phyloP scores from a whole-genome alignment of 2,797 vertebrate species.

The Anguilla pacifica region DNA sequence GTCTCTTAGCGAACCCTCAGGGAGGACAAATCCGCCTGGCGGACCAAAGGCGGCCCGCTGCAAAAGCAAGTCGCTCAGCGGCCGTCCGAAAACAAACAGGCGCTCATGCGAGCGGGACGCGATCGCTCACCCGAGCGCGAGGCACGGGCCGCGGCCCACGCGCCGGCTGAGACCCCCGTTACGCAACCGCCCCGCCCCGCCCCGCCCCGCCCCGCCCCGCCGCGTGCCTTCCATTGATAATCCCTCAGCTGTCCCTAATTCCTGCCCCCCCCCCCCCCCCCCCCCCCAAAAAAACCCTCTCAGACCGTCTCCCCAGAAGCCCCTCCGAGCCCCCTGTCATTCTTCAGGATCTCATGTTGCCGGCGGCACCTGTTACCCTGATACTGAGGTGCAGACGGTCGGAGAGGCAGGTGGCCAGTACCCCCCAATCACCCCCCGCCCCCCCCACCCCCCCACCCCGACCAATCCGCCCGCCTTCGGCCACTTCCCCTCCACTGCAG shows the following conservation, averaged over 20 bases:
- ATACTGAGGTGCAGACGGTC: not conserved
- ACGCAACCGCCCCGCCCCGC: constrained; percentile 54
- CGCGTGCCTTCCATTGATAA: constrained; percentile 43
- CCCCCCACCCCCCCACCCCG: not conserved
- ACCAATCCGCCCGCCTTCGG: not conserved
- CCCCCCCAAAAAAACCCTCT: constrained; percentile 28
- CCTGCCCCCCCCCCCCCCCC: constrained; percentile 35
- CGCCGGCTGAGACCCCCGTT: constrained; percentile 58
- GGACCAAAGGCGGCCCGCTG: constrained; percentile 16
- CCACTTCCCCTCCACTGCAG: constrained; percentile 25
- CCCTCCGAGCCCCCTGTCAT: constrained; percentile 38
- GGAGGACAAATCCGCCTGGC: constrained; percentile 30
- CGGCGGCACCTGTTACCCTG: constrained; percentile 59
- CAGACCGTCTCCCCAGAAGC: constrained; percentile 31
- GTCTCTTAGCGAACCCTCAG: constrained; percentile 36
- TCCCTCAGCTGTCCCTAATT: constrained; percentile 61
- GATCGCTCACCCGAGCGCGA: constrained; percentile 42
- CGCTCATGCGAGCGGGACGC: constrained; percentile 36
- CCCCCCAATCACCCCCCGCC: not conserved
- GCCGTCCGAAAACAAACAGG: constrained; percentile 45
- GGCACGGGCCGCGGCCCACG: constrained; percentile 27
- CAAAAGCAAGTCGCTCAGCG: constrained; percentile 44
- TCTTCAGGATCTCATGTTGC: constrained; percentile 58
- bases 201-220: constrained; percentile 34
- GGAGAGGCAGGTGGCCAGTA: not conserved